Conservation (phyloP, 2,888 invertebrate species). For the Griposia aprilina region DNA sequence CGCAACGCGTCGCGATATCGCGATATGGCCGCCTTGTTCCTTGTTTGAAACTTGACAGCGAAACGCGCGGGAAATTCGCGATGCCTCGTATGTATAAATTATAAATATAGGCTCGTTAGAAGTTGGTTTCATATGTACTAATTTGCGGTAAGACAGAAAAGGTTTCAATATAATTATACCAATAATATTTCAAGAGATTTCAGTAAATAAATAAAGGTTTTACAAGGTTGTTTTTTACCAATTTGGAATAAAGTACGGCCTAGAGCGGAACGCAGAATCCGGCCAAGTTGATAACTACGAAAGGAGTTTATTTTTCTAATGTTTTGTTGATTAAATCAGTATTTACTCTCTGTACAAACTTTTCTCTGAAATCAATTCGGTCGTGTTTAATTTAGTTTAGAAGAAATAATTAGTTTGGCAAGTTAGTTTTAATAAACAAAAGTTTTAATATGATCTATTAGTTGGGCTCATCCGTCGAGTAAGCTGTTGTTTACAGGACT, state of each 20-base stretch:
- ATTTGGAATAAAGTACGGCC: constrained; percentile 36
- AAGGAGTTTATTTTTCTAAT: constrained; percentile 54
- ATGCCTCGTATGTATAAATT: constrained; percentile 33
- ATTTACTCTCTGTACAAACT: constrained; percentile 48
- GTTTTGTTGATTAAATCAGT: constrained; percentile 44
- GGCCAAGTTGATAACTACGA: constrained; percentile 32
- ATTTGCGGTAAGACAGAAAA: background rate
- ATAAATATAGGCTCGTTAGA: background rate
- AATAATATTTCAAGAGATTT: constrained; percentile 22
- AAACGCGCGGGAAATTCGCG: constrained; percentile 53
- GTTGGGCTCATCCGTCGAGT: constrained; percentile 20
- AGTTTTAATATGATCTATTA: constrained; percentile 62
- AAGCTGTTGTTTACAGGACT: constrained; percentile 27
- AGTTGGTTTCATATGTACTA: background rate
- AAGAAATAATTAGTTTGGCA: constrained; percentile 60
- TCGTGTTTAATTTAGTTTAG: constrained; percentile 56
- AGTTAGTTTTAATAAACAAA: constrained; percentile 66
- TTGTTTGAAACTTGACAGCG: constrained; percentile 55
- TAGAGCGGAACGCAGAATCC: constrained; percentile 40
- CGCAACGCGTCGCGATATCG: constrained; percentile 55
- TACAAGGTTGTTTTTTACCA: constrained; percentile 41
- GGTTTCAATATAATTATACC: constrained; percentile 16
- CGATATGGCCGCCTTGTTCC: constrained; percentile 58
- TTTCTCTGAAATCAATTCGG: constrained; percentile 50
- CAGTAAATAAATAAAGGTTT: constrained; percentile 22